phyloP scores from a whole-genome alignment of 2,113 vertebrate genomes.

The Sorex fumeus region DNA sequence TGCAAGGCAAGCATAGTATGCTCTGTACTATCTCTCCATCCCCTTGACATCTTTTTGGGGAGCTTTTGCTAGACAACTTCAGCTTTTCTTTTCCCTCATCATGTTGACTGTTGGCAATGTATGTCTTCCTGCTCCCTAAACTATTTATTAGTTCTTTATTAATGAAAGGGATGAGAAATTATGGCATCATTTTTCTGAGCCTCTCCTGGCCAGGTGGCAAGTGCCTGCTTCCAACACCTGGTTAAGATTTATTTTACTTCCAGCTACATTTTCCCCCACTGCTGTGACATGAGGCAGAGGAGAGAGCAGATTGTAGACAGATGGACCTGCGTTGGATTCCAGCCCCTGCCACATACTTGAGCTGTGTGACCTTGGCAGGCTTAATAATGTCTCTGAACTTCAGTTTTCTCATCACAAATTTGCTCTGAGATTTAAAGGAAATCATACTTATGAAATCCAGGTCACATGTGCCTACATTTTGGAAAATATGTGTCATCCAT shows the following conservation, averaged over 20 bases:
- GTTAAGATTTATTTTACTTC: slow-evolving; percentile 53
- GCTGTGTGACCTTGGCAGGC: slow-evolving; percentile 40
- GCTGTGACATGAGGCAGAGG: background rate
- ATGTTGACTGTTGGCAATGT: background rate
- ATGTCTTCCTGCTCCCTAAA: background rate
- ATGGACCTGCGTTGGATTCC: background rate
- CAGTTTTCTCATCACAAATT: background rate
- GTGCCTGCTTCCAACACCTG: slow-evolving; percentile 69
- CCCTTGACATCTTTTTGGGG: too few relatives aligned
- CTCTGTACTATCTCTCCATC: too few relatives aligned
- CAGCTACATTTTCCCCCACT: slow-evolving; percentile 63
- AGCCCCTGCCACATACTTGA: background rate
- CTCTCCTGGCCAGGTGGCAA: slow-evolving; percentile 71
- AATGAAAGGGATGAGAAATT: slow-evolving; percentile 69
- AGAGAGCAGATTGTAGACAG: background rate
- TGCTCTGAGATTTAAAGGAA: slow-evolving; percentile 30
- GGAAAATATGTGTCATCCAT: background rate
- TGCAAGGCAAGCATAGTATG: too few relatives aligned
- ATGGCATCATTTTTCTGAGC: slow-evolving; percentile 53
- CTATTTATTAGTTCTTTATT: slow-evolving; percentile 57
- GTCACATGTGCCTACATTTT: background rate
- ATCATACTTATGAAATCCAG: background rate
- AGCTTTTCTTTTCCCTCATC: background rate
- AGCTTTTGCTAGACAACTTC: too few relatives aligned
- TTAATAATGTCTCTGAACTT: slow-evolving; percentile 57